Conservation (phyloP, 2,113 vertebrate species). For the Urocolius indicus region DNA sequence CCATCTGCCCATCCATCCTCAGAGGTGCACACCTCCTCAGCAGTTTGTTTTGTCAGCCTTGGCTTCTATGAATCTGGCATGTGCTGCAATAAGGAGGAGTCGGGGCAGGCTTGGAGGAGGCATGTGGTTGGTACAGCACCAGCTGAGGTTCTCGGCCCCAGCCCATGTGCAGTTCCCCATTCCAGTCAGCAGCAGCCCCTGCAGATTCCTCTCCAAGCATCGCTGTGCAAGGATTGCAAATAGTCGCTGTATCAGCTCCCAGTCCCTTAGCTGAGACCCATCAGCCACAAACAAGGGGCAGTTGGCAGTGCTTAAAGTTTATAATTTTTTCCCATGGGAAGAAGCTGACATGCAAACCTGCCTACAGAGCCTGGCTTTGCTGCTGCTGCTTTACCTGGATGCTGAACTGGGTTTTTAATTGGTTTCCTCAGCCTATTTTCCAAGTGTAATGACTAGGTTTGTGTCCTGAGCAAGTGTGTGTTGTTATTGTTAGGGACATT, state of each 20-base stretch:
- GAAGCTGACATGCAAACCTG: neutral
- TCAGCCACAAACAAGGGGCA: constrained; percentile 42
- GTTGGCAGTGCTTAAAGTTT: constrained; percentile 27
- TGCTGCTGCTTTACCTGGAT: constrained; percentile 10
- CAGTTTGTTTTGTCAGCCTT: neutral
- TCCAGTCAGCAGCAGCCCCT: neutral
- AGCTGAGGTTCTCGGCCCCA: neutral
- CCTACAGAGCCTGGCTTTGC: neutral
- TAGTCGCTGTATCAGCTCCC: neutral
- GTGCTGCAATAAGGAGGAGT: neutral
- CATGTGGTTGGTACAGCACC: neutral
- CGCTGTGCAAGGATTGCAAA: neutral
- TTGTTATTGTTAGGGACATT: neutral
- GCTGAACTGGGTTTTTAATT: constrained; percentile 52
- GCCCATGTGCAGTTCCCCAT: neutral
- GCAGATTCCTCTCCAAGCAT: neutral
- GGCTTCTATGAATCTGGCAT: neutral
- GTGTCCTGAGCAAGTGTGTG: neutral
- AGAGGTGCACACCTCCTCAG: neutral
- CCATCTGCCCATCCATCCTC: neutral
- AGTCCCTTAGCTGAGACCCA: neutral
- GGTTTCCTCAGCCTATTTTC: constrained; percentile 22
- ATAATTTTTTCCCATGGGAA: constrained; percentile 54
- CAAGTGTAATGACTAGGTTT: neutral
- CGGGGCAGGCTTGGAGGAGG: neutral